Evolutionary conservation across 2,888 invertebrate species (phyloP).

Genomic region (Ormyrus pomaceus): DNA sequence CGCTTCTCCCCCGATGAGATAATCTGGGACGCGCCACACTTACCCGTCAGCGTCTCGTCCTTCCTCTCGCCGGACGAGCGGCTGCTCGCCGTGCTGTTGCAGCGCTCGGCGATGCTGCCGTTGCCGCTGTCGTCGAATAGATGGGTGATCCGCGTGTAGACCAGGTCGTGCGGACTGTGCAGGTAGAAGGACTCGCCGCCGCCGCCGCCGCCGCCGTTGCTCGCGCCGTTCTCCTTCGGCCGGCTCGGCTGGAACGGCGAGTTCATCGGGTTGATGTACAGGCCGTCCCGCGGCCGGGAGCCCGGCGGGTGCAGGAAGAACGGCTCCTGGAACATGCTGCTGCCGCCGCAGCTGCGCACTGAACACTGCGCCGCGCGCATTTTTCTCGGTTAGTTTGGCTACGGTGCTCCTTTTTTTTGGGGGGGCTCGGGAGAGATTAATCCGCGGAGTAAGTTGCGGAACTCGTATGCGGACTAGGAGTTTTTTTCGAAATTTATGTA

Average conservation of each 20-base stretch:
- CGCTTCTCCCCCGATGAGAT: not conserved
- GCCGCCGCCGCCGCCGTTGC: slow-evolving; percentile 70
- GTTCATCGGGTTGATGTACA: slow-evolving; percentile 91
- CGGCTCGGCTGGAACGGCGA: slow-evolving; percentile 45
- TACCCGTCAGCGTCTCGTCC: slow-evolving; percentile 74
- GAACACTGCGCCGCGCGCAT: slow-evolving; percentile 65
- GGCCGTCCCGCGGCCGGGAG: slow-evolving; percentile 82
- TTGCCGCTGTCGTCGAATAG: slow-evolving; percentile 80
- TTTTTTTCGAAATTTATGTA: too few species aligned
- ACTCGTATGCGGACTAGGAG: too few species aligned
- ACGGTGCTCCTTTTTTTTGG: too few species aligned
- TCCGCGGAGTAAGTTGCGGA: too few species aligned
- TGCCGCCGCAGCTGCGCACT: slow-evolving; percentile 65
- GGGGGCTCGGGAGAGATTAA: too few species aligned
- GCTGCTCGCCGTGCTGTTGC: slow-evolving; percentile 38
- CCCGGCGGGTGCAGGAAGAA: slow-evolving; percentile 74
- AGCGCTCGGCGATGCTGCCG: slow-evolving; percentile 50
- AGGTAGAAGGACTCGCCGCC: slow-evolving; percentile 86
- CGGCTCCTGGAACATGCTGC: slow-evolving; percentile 73
- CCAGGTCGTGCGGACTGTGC: slow-evolving; percentile 87
- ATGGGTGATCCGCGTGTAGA: slow-evolving; percentile 90
- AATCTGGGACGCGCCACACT: slow-evolving; percentile 59
- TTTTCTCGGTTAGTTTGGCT: not conserved
- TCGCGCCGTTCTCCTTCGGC: slow-evolving; percentile 52
- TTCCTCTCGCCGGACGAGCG: slow-evolving; percentile 65